Base-by-base conservation (phyloP, 2,888 invertebrate species). In the Ophraella communa region DNA sequence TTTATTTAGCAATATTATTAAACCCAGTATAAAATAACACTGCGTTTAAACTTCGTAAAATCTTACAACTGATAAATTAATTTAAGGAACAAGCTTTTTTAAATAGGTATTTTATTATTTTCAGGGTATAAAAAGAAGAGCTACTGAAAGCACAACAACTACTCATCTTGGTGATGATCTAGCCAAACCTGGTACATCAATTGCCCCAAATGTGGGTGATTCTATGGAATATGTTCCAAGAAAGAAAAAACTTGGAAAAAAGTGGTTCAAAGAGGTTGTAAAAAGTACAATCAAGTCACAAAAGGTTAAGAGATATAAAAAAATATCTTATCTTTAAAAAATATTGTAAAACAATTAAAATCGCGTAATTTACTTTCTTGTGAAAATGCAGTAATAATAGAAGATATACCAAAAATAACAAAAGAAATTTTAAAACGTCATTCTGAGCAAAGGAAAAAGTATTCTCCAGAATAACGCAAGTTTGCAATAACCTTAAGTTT, bases 401-500 rank as follows among this genome's bases (percentile, higher is more conserved):
- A 35, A 4, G n/a, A n/a, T 35, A 35, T 35, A n/a, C 35, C n/a
- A 11, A 3, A 11, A 1, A 35, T 35, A 11, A 35, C 35, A 4
- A 11, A 35, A 11, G 35, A 35, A 35, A 11, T 35, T 1, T n/a
- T 23, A 65, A 59, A 42, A 53, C 56, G 23, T 55, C 64, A 33
- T 44, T 30, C n/a, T 14, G 61, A 24, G n/a, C 65, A 62, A 53
- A 62, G 20, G 42, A 53, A 35, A 14, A 53, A 63, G 66, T 63
- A 52, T 58, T 39, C 56, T 52, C 45, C 45, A 30, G 68, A 68
- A 42, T 49, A 66, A 52, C 17, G 64, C 27, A 57, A 62, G 51
- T 68, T 68, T 64, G 66, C 66, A 17, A 30, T 64, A 23, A 66
- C 64, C 8, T 53, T 68, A 54, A 63, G 44, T 42, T 67, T 64